Evolutionary conservation across 2,113 vertebrate genomes (phyloP), one percentile per base, ranked within the genome.

Genomic region (Xiphophorus couchianus): DNA sequence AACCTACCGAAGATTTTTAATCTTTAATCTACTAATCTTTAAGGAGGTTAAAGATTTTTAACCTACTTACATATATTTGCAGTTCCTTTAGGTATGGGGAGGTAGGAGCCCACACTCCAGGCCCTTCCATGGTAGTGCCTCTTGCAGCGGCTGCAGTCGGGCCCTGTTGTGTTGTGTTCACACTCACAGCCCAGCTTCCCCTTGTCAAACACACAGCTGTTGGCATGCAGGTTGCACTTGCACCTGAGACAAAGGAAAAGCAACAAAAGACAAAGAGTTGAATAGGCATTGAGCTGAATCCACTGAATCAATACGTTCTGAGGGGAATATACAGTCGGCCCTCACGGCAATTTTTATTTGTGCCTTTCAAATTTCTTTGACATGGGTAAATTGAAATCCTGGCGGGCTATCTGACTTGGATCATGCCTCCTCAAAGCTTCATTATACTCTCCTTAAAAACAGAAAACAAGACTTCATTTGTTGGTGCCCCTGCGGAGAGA

Each of bases 191-290:
- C 94, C 80, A 98, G 92, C 88, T 95, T 96, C 90, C 95, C 97
- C 91, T 97, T 97, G 93, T 97, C 96, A 86, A 95, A 96, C 80
- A 96, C 96, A 84, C 97, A 98, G 94, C 95, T 96, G 84, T 97
- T 98, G 91, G 97, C 97, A 2, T 98, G 97, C 88, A 98, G 96
- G 88, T 98, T 98, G 89, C 97, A 98, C 90, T 98, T 98, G 95
- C 97, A 98, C 93, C 97, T 98, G 88, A 90, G 88, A 90, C 90
- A 90, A 85, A 92, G 74, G 94, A 84, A 93, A 74, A 85, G 82
- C 69, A 63, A 84, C 73, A 77, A 73, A 84, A 84, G 66, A 83
- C n/a, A 31, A 54, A 84, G 48, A 76, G 39, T 68, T 89, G 67
- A 90, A 90, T 83, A 71, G 76, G 82, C 74, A 70, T 88, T 73